A percentile compares a stretch with the other conserved stretches of the same genome.
Evolutionary conservation across 1,140 invertebrate genomes (phyloP).

Genomic region (Dendrolimus kikuchii): DNA sequence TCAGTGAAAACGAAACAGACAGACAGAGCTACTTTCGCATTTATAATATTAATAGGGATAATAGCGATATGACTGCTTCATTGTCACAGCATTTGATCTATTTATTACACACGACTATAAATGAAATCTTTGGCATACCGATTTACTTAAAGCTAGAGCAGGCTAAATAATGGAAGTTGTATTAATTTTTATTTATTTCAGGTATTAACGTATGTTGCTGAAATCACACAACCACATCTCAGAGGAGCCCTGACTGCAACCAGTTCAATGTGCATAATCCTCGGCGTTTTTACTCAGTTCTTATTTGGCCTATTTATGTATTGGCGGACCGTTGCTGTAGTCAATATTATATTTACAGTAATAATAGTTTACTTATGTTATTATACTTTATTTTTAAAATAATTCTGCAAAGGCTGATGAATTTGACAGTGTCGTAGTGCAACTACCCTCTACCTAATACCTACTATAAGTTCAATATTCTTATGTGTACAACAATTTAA

Average conservation of each 20-base stretch:
- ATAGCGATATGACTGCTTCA: no score
- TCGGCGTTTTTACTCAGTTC: conserved; percentile 80
- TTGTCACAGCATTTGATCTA: no score
- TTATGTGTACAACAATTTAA: no score
- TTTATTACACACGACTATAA: no score
- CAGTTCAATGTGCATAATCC: conserved; percentile 80
- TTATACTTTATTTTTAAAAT: neutral
- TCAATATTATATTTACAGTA: conserved; percentile 79
- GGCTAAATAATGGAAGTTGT: neutral
- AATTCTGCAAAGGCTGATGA: neutral
- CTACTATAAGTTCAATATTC: no score
- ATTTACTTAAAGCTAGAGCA: no score
- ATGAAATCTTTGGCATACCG: no score
- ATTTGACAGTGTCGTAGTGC: no score
- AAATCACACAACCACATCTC: conserved; percentile 84
- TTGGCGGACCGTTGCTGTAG: conserved; percentile 80
- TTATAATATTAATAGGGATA: no score
- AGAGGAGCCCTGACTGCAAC: conserved; percentile 82
- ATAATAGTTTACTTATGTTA: conserved; percentile 7
- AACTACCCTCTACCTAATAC: no score
- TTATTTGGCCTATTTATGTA: conserved; percentile 78
- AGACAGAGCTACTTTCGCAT: no score
- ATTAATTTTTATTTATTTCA: conserved; percentile 31
- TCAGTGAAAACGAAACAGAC: no score
- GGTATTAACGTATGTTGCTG: conserved; percentile 86